These are phyloP conservation scores for Nibea albiflora DNA, from an alignment of 2,113 vertebrate species.

Conservation along the genomic window DNA sequence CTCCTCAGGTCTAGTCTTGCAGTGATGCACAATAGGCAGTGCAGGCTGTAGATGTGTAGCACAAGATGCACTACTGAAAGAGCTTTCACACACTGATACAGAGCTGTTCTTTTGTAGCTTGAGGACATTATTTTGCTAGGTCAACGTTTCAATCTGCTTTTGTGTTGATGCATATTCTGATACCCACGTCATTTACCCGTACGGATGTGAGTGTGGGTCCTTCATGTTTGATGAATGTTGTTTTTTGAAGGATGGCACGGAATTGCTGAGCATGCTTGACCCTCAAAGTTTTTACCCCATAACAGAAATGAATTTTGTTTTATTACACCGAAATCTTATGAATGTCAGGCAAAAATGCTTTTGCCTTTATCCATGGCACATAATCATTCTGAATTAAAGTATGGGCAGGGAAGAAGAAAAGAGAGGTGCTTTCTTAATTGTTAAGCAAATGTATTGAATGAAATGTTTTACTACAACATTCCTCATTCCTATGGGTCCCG, in stretches of 20 bases:
- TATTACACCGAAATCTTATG: not conserved
- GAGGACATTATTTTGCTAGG: conserved; percentile 23
- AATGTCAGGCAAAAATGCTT: conserved; percentile 6
- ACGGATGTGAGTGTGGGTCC: not conserved
- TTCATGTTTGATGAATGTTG: not conserved
- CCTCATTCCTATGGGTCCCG: conserved; percentile 23
- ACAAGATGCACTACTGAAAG: conserved; percentile 27
- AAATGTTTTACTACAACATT: conserved; percentile 40
- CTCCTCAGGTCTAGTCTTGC: conserved; percentile 35
- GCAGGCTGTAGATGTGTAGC: conserved; percentile 10
- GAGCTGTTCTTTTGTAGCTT: conserved; percentile 22
- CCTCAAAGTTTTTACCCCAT: not conserved
- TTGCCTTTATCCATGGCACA: conserved; percentile 16
- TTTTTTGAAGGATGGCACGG: not conserved
- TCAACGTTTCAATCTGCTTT: not conserved
- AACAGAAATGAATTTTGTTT: not conserved
- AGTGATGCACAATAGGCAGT: conserved; percentile 38
- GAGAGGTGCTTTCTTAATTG: conserved; percentile 26
- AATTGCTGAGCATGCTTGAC: not conserved
- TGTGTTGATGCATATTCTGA: conserved; percentile 12
- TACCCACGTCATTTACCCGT: not conserved
- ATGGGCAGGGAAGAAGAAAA: not conserved
- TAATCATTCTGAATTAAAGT: conserved; percentile 37
- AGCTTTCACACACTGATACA: conserved; percentile 6
- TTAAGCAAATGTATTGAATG: conserved; percentile 43